A percentile compares a stretch with the other conserved stretches of the same genome.
Evolutionary conservation across 2,113 vertebrate genomes (phyloP).

Genomic region (Microtus oregoni): DNA sequence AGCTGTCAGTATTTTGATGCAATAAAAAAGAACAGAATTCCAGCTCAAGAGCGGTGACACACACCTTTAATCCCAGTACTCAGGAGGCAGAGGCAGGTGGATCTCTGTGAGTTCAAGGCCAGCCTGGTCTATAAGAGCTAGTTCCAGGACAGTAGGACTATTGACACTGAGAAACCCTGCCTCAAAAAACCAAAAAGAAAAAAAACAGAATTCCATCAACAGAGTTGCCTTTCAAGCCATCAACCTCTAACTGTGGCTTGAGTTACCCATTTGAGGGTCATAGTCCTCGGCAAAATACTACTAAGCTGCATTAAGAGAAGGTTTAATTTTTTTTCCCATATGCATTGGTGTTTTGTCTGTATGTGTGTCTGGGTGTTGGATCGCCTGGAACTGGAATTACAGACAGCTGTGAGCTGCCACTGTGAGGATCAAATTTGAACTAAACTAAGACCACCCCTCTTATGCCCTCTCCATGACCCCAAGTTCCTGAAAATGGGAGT

Average conservation of each 20-base stretch:
- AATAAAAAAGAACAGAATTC: background rate
- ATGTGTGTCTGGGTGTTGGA: background rate
- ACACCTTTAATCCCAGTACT: too few relatives aligned
- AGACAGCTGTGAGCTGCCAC: background rate
- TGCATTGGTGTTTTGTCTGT: background rate
- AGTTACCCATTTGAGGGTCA: background rate
- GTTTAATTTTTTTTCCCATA: background rate
- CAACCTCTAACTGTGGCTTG: background rate
- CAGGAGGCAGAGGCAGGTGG: too few relatives aligned
- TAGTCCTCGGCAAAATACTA: background rate
- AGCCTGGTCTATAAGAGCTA: too few relatives aligned
- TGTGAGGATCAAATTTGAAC: too few relatives aligned
- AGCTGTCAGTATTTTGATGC: background rate
- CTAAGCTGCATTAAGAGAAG: background rate
- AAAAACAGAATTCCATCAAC: constrained; percentile 17
- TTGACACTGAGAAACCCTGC: too few relatives aligned
- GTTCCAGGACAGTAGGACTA: too few relatives aligned
- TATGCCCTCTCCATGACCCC: too few relatives aligned
- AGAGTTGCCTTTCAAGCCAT: constrained; percentile 4
- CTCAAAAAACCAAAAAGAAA: too few relatives aligned
- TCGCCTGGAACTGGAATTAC: background rate
- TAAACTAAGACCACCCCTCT: too few relatives aligned
- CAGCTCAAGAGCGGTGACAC: too few relatives aligned
- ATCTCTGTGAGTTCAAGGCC: too few relatives aligned
- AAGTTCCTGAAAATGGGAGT: too few relatives aligned